Base-by-base conservation (phyloP, 1,140 invertebrate genomes). In the Heterodera schachtii region DNA sequence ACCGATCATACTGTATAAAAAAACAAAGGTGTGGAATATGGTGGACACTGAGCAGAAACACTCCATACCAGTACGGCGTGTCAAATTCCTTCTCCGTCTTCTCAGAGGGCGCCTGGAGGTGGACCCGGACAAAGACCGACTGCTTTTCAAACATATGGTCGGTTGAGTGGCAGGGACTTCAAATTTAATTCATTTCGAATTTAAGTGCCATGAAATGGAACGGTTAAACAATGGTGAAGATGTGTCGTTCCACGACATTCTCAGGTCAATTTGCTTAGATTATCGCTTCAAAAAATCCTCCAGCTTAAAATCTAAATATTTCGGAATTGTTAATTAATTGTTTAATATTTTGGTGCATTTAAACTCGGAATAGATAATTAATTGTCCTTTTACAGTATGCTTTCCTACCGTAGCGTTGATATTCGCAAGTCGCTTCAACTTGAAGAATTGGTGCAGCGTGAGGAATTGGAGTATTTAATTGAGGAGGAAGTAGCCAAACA, bases 401-500 rank as follows among this genome's bases (percentile, higher is more conserved):
- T 99, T 46, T 98, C 97, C 0, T 99, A 99, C 90, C 94, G 98
- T 49, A 98, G 96, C 4, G 97, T 99, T 44, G 98, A 99, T 90
- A 99, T 99, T 81, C 93, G 96, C 79, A 99, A 99, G 92, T 95
- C 95, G 7, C 91, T 99, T 21, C 98, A 99, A 91, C 92, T 99
- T 86, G 98, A 99, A 91, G 98, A 99, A 91, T 91, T 99, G 46
- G 90, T 99, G 79, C 97, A 96, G 21, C 92, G 98, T 83, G 96
- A 99, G 92, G 98, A 99, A 91, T 95, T 99, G 83, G 98, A 99
- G 91, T 98, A 97, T 90, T 94, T 98, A 31, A 98, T 99, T 71
- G 97, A 99, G 91, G 98, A 99, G 92, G 98, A 99, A 92, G 98
- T 99, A 7, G 98, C 98, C 31, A 99, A 99, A 91, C 96, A 98